Evolutionary conservation across 2,888 invertebrate species (phyloP).

Genomic region (Lasioglossum oenotherae): DNA sequence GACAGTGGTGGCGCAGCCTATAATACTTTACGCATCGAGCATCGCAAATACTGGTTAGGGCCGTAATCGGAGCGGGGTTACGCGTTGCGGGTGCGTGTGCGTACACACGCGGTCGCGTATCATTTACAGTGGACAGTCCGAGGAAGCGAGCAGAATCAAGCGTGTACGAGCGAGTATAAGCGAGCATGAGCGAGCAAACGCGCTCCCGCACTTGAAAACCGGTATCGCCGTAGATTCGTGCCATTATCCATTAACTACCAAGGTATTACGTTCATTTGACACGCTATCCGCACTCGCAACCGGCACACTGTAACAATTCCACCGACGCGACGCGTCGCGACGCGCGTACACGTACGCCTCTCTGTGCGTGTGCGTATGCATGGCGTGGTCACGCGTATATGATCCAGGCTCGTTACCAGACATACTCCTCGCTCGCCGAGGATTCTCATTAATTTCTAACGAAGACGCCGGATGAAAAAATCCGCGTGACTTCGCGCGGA

Average conservation of each 20-base stretch:
- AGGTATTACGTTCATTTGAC: slow-evolving; percentile 76
- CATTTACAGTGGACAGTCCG: slow-evolving; percentile 39
- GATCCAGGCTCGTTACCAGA: slow-evolving; percentile 39
- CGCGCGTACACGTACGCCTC: neutral
- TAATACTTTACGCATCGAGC: slow-evolving; percentile 55
- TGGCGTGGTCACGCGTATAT: slow-evolving; percentile 44
- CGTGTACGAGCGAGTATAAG: neutral
- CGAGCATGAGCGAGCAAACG: neutral
- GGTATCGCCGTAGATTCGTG: slow-evolving; percentile 72
- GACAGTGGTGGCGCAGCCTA: slow-evolving; percentile 28
- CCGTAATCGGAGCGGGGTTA: slow-evolving; percentile 67
- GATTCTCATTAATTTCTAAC: slow-evolving; percentile 63
- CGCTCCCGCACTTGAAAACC: slow-evolving; percentile 66
- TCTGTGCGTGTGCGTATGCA: neutral
- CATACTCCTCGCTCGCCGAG: neutral
- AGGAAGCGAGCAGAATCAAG: neutral
- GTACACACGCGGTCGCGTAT: slow-evolving; percentile 25
- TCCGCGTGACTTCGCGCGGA: slow-evolving; percentile 47
- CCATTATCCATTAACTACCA: slow-evolving; percentile 74
- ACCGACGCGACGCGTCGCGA: slow-evolving; percentile 8
- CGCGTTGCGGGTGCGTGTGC: slow-evolving; percentile 23
- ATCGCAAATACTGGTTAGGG: slow-evolving; percentile 51
- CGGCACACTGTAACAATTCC: slow-evolving; percentile 67
- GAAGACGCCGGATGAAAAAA: slow-evolving; percentile 67
- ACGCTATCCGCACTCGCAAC: slow-evolving; percentile 72